Evolutionary conservation across 1,140 invertebrate species (phyloP), one percentile per base, ranked within the genome.

Genomic region (Heliothis subflexa): DNA sequence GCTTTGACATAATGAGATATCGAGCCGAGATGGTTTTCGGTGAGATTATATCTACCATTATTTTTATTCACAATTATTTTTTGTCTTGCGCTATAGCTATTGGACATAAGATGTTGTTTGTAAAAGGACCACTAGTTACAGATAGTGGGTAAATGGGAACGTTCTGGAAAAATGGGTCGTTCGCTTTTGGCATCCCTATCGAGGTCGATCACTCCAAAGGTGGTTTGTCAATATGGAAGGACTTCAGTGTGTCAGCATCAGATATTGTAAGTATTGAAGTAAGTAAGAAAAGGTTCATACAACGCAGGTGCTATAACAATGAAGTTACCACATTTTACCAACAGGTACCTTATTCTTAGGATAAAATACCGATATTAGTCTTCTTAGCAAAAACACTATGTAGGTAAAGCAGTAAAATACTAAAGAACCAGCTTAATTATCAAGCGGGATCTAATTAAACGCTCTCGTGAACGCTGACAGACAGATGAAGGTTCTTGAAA

Each of bases 361-460:
- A 49, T 14, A 25, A 50, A 61, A 10, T n/a, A n/a, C n/a, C n/a
- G 10, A 40, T 1, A 13, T 49, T 9, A 12, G 16, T 21, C 21
- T 49, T 49, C 62, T n/a, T 4, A 14, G 21, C 16, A 62, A 28
- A 62, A 33, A n/a, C 16, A 50, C 47, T 64, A 18, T 64, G 73
- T 75, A 33, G 5, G 33, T 40, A 7, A 25, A 25, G 21, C 21
- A 25, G 21, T 25, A 25, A 25, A 25, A 62, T 33, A 64, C 59
- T 33, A 12, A n/a, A 50, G 25, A 49, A 52, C 28, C 14, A 28
- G 57, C 49, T 61, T 52, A 64, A 64, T 75, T 57, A 78, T 78
- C 59, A 77, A 72, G 18, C 64, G 40, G 11, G 52, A 28, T 76
- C 76, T 81, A 78, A 81, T 81, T 72, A 81, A 81, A 66, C 79